Percentiles rank a stretch among this genome's conserved stretches.
phyloP scores from a whole-genome alignment of 2,888 invertebrate genomes.

The Latheticus oryzae region DNA sequence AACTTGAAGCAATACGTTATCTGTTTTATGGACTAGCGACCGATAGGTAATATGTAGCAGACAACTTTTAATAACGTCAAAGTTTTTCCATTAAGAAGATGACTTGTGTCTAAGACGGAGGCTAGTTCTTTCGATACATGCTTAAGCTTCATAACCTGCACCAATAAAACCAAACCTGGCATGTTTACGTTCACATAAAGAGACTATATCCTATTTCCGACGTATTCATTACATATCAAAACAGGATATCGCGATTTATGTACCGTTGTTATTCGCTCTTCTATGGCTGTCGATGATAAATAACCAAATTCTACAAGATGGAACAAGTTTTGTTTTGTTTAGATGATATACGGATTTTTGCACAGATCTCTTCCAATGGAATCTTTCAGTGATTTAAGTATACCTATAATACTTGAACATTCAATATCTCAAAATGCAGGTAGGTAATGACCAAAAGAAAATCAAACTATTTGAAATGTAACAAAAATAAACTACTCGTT shows the following conservation, averaged over 20 bases:
- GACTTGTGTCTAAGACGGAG: conserved; percentile 50
- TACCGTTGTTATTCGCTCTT: not conserved
- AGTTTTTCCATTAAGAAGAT: conserved; percentile 63
- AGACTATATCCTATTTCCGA: conserved; percentile 42
- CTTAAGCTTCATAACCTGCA: conserved; percentile 43
- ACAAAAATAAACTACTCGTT: no score
- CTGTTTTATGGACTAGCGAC: conserved; percentile 56
- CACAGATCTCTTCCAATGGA: no score
- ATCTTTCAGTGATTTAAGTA: no score
- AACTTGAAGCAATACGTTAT: conserved; percentile 54
- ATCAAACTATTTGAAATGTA: no score
- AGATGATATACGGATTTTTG: not conserved
- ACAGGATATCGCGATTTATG: conserved; percentile 39
- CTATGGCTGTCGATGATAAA: conserved; percentile 2
- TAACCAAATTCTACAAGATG: conserved; percentile 3
- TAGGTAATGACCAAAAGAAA: no score
- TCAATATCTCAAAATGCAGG: no score
- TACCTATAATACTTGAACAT: no score
- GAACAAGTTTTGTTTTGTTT: not conserved
- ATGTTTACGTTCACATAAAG: conserved; percentile 46
- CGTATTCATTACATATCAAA: conserved; percentile 45
- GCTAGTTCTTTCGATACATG: conserved; percentile 43
- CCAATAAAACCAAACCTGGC: conserved; percentile 47
- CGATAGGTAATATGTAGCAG: conserved; percentile 57
- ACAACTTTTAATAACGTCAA: conserved; percentile 61